These are phyloP conservation scores for Petrocephalus schoutedeni DNA, from an alignment of 2,797 vertebrate genomes.

Conservation along the genomic window DNA sequence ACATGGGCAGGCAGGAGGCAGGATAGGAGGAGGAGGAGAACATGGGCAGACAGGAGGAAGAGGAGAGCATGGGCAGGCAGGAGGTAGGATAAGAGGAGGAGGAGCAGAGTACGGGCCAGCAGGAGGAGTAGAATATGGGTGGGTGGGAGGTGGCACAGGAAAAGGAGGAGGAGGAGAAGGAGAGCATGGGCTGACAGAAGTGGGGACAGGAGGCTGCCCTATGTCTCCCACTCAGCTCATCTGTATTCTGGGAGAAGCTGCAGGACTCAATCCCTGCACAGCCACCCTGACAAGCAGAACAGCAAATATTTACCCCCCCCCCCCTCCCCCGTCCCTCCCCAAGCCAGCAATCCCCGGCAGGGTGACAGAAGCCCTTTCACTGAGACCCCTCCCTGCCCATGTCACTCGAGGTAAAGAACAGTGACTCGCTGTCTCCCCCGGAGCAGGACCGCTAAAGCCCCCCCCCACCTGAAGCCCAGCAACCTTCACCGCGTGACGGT, in stretches of 20 bases:
- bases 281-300: conserved; percentile 68
- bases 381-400: conserved; percentile 40
- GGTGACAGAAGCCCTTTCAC: conserved; percentile 11
- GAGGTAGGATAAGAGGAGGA: too few relatives aligned
- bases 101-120: neutral
- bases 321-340: conserved; percentile 36
- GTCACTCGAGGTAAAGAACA: conserved; percentile 46
- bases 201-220: neutral
- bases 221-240: conserved; percentile 51
- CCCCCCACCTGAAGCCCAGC: neutral
- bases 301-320: conserved; percentile 70
- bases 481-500: neutral
- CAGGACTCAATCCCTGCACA: conserved; percentile 52
- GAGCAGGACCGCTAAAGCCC: conserved; percentile 14
- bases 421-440: neutral
- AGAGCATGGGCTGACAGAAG: neutral
- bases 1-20: too few relatives aligned
- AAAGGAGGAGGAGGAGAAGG: neutral
- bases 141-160: neutral
- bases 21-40: too few relatives aligned
- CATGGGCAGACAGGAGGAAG: too few relatives aligned
- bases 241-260: conserved; percentile 59
- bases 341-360: neutral
- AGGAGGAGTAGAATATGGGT: too few relatives aligned
- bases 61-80: too few relatives aligned